Base-by-base conservation (phyloP, 92 coral and sea anemone genomes). In the Isaurus tuberculatus region DNA sequence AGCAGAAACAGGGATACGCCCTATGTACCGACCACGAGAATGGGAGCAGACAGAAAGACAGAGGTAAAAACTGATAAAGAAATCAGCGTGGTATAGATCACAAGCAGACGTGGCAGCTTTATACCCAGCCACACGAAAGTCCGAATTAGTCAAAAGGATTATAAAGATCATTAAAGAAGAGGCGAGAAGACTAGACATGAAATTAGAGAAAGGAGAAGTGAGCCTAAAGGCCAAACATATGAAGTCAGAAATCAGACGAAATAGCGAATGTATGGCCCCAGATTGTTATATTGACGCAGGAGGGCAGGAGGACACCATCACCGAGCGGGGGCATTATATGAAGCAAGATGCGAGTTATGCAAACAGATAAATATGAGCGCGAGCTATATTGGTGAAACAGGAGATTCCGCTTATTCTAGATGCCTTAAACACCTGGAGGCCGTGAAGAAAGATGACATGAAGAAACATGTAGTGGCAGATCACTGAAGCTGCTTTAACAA, bases 251-350 rank as follows among this genome's bases (percentile, higher is more conserved):
- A 72, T 72, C 15, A 49, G 58, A 49, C 15, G 58, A 49, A 70
- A 70, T n/a, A 72, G 36, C 61, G 61, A 72, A 27, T 72, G 78
- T 40, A 23, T n/a, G 57, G 75, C 75, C 75, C 75, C 75, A 42
- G 31, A 66, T 58, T 58, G 65, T n/a, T 58, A 58, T n/a, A 26
- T 58, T 58, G 27, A 58, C 65, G 65, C 27, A 58, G 42, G 42
- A 65, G 42, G 71, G 22, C 43, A 29, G 16, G 71, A 65, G 71
- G 71, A 65, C 71, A 65, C 43, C 22, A 65, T 16, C 71, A 65
- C 43, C 71, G 71, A 7, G 71, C 40, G 5, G 71, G 42, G n/a
- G 71, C 71, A 65, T n/a, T 58, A 58, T 20, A 58, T 58, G 65
- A 58, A 20, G 65, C 27, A 2, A 58, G 27, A 58, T 23, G 65